phyloP scores from a whole-genome alignment of 1,140 invertebrate genomes.

The Hylaeus anthracinus region DNA sequence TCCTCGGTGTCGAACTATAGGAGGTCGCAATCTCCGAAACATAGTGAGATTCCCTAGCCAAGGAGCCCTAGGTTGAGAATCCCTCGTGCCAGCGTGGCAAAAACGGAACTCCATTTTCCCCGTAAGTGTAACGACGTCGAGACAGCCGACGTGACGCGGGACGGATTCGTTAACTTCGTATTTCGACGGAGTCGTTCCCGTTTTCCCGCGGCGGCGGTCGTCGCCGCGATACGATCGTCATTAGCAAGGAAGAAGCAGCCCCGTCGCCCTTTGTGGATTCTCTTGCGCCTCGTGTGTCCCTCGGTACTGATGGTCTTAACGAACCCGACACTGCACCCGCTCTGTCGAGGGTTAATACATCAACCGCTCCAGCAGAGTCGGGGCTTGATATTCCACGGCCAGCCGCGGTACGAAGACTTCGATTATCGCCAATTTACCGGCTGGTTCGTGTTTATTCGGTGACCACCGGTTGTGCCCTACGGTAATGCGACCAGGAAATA shows the following conservation, averaged over 20 bases:
- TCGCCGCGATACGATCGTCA: slow-evolving; percentile 41
- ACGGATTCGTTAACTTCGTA: slow-evolving; percentile 33
- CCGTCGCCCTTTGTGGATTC: slow-evolving; percentile 50
- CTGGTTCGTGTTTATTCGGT: slow-evolving; percentile 42
- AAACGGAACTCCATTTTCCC: neutral
- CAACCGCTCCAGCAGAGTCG: slow-evolving; percentile 15
- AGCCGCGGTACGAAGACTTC: slow-evolving; percentile 33
- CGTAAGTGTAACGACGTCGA: slow-evolving; percentile 6
- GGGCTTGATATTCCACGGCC: slow-evolving; percentile 24
- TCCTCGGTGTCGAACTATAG: no score
- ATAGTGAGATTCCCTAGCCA: no score
- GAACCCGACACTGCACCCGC: slow-evolving; percentile 37
- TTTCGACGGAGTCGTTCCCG: slow-evolving; percentile 33
- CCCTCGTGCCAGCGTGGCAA: neutral
- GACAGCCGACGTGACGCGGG: slow-evolving; percentile 1
- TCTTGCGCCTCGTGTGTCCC: slow-evolving; percentile 47
- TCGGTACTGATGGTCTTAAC: slow-evolving; percentile 50
- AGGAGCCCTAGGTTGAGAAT: no score
- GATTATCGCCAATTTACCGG: slow-evolving; percentile 51
- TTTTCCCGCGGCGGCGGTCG: slow-evolving; percentile 13
- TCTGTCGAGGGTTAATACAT: slow-evolving; percentile 38
- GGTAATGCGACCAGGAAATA: slow-evolving; percentile 30
- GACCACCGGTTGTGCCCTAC: slow-evolving; percentile 31
- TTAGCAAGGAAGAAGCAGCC: slow-evolving; percentile 51
- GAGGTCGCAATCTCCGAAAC: no score